Percentiles rank a stretch among this genome's conserved stretches.
phyloP scores from a whole-genome alignment of 2,888 invertebrate species.

The Nysson spinosus region DNA sequence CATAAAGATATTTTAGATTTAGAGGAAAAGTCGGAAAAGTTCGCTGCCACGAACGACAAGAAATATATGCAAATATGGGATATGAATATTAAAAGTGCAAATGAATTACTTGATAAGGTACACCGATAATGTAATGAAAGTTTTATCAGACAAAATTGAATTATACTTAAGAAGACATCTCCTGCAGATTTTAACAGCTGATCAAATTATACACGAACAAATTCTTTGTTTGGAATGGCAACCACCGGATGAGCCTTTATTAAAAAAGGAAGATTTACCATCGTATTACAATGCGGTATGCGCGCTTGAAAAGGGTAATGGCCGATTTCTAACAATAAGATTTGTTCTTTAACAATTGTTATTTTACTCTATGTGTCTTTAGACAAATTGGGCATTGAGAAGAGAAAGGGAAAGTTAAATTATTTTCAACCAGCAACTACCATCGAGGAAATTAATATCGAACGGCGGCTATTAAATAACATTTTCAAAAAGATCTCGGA shows the following conservation, averaged over 20 bases:
- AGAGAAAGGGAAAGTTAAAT: slow-evolving; percentile 53
- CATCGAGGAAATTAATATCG: slow-evolving; percentile 61
- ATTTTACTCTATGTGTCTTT: no score
- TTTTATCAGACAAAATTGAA: no score
- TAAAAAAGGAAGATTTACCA: slow-evolving; percentile 77
- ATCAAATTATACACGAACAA: slow-evolving; percentile 82
- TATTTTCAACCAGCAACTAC: slow-evolving; percentile 49
- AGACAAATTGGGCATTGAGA: slow-evolving; percentile 61
- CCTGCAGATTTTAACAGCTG: slow-evolving; percentile 80
- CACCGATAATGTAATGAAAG: no score
- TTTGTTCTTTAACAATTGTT: no score
- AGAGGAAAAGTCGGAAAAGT: slow-evolving; percentile 84
- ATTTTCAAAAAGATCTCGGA: slow-evolving; percentile 84
- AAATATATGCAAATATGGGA: slow-evolving; percentile 83
- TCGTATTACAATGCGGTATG: slow-evolving; percentile 74
- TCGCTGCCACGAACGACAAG: slow-evolving; percentile 82
- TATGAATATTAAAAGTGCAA: slow-evolving; percentile 80
- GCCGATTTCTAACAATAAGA: no score
- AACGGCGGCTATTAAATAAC: slow-evolving; percentile 79
- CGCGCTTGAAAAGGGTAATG: slow-evolving; percentile 64
- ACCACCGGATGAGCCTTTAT: slow-evolving; percentile 75
- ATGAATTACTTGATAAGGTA: slow-evolving; percentile 78
- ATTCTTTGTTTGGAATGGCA: slow-evolving; percentile 81
- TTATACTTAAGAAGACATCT: background rate
- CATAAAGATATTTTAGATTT: slow-evolving; percentile 84